These are phyloP conservation scores for Drosophila equinoxialis DNA, from an alignment of 1,140 invertebrate species.

Conservation along the genomic window DNA sequence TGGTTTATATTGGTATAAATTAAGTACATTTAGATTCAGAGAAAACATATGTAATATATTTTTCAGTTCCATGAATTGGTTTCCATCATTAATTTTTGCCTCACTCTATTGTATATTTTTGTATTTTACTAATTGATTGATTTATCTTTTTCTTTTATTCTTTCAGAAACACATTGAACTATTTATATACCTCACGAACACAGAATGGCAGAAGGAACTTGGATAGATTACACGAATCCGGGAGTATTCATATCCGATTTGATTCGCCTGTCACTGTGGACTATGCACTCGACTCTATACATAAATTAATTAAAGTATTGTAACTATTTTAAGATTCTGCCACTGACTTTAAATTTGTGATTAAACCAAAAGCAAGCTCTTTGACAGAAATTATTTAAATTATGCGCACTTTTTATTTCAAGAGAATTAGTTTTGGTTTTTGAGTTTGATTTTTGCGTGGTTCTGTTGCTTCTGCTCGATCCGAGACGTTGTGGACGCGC, in stretches of 20 bases:
- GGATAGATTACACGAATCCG: not conserved
- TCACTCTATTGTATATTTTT: no score
- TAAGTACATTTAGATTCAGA: no score
- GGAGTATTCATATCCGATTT: not conserved
- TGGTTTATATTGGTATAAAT: no score
- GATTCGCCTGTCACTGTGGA: not conserved
- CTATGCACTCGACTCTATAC: not conserved
- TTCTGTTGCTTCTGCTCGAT: not conserved
- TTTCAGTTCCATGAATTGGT: no score
- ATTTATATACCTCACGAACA: not conserved
- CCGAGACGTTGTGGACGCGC: constrained; percentile 37
- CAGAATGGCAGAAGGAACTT: not conserved
- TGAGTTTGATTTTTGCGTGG: no score
- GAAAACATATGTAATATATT: no score
- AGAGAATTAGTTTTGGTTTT: not conserved
- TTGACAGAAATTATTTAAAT: not conserved
- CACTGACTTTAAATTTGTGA: constrained; percentile 18
- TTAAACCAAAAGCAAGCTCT: constrained; percentile 16
- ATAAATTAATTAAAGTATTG: not conserved
- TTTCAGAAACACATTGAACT: not conserved
- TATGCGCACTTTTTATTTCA: not conserved
- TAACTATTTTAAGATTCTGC: constrained; percentile 2
- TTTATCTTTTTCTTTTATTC: no score
- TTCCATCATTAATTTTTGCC: no score
- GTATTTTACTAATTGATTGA: no score